phyloP scores from a whole-genome alignment of 2,888 invertebrate genomes.

The Acanthosepion esculentum region DNA sequence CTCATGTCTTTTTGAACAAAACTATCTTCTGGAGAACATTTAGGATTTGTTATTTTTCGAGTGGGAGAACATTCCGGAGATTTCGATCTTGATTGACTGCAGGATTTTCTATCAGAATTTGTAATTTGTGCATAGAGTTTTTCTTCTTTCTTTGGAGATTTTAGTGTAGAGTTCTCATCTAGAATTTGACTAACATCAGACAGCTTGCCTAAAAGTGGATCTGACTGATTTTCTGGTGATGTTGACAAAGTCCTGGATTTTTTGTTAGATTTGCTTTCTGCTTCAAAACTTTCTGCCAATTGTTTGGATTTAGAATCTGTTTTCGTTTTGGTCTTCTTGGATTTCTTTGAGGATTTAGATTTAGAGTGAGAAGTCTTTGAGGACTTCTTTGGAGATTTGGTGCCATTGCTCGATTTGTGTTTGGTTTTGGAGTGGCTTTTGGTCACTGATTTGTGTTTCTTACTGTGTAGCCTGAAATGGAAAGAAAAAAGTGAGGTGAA shows the following conservation, averaged over 20 bases:
- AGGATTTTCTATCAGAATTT: background rate
- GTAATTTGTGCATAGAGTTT: background rate
- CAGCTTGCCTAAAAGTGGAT: background rate
- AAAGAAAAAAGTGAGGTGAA: background rate
- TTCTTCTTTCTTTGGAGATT: background rate
- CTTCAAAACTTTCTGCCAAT: background rate
- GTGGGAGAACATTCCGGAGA: background rate
- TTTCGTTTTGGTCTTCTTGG: background rate
- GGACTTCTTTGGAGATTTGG: background rate
- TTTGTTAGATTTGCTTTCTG: background rate
- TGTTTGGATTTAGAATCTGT: background rate
- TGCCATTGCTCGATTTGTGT: background rate
- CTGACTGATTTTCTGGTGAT: background rate
- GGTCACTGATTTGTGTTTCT: background rate
- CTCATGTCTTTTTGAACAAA: background rate
- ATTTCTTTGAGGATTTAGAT: background rate
- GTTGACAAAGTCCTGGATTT: background rate
- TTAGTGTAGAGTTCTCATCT: background rate
- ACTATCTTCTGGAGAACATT: conserved; percentile 6
- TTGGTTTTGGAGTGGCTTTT: background rate
- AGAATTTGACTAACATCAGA: background rate
- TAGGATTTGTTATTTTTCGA: background rate
- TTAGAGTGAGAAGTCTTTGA: background rate
- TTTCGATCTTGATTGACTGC: background rate
- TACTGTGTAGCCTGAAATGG: background rate